A percentile compares a stretch with the other conserved stretches of the same genome.
Conservation (phyloP, 1,140 invertebrate species). For the Trissolcus basalis region DNA sequence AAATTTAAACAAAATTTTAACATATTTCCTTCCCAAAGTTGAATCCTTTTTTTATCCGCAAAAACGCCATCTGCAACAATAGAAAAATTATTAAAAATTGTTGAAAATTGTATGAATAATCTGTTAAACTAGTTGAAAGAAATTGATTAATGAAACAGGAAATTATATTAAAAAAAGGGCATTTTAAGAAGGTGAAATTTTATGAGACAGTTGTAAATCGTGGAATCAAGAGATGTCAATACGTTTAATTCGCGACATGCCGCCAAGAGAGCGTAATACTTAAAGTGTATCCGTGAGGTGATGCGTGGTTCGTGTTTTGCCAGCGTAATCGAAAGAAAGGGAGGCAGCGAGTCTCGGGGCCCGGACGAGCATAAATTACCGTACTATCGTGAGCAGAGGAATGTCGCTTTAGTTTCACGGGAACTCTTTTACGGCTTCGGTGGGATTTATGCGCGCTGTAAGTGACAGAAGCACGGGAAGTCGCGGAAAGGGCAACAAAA, state of each 20-base stretch:
- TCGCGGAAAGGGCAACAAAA: conserved; percentile 23
- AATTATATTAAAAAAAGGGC: too few species aligned
- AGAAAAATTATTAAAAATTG: neutral
- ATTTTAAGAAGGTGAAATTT: too few species aligned
- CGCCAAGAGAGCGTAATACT: too few species aligned
- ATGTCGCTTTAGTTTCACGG: conserved; percentile 60
- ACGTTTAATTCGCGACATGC: conserved; percentile 29
- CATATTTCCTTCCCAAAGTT: too few species aligned
- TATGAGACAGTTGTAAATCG: conserved; percentile 22
- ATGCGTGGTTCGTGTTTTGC: conserved; percentile 30
- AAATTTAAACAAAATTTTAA: too few species aligned
- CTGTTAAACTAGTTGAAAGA: too few species aligned
- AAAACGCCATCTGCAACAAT: too few species aligned
- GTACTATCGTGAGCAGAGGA: conserved; percentile 64
- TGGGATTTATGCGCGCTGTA: conserved; percentile 69
- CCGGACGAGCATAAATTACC: conserved; percentile 63
- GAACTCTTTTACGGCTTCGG: conserved; percentile 62
- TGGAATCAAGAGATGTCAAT: conserved; percentile 38
- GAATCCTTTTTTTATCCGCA: too few species aligned
- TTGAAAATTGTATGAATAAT: too few species aligned
- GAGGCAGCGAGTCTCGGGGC: conserved; percentile 6
- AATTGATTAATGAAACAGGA: too few species aligned
- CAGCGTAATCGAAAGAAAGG: conserved; percentile 39
- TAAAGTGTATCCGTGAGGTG: too few species aligned
- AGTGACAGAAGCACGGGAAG: conserved; percentile 66